These are phyloP conservation scores for Argynnis bischoffii DNA, from an alignment of 2,888 invertebrate genomes.

Conservation along the genomic window DNA sequence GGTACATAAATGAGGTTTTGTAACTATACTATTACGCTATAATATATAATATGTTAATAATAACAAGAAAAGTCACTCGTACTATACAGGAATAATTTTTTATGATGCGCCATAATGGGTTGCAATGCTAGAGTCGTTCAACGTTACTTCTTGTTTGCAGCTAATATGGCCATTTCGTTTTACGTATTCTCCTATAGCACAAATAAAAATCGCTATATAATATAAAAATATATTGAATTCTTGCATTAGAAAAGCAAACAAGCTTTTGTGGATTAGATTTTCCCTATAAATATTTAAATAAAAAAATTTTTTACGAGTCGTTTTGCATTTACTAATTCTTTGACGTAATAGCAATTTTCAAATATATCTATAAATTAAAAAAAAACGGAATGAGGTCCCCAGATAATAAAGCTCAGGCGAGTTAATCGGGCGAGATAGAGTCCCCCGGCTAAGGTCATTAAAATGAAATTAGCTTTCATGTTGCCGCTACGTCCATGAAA, in stretches of 20 bases:
- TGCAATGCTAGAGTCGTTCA: slow-evolving; percentile 19
- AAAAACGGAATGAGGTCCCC: slow-evolving; percentile 1
- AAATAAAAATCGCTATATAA: background rate
- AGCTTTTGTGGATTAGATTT: no score
- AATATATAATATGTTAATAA: slow-evolving; percentile 23
- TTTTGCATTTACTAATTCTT: no score
- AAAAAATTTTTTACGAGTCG: no score
- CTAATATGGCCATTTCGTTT: background rate
- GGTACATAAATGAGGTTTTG: slow-evolving; percentile 22
- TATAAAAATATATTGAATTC: background rate
- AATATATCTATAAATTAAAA: slow-evolving; percentile 2
- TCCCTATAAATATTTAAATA: no score
- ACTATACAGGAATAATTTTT: slow-evolving; percentile 22
- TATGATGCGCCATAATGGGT: slow-evolving; percentile 25
- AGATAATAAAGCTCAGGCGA: slow-evolving; percentile 27
- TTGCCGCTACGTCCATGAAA: slow-evolving; percentile 33
- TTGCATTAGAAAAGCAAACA: background rate
- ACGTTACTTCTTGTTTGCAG: slow-evolving; percentile 18
- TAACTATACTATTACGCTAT: slow-evolving; percentile 24
- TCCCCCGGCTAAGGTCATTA: slow-evolving; percentile 63
- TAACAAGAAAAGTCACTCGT: slow-evolving; percentile 20
- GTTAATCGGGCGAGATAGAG: slow-evolving; percentile 63
- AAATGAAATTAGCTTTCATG: slow-evolving; percentile 76
- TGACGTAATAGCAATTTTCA: background rate
- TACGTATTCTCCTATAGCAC: background rate